A percentile compares a stretch with the other conserved stretches of the same genome.
Conservation (phyloP, 1,140 invertebrate genomes). For the Orussus abietinus region DNA sequence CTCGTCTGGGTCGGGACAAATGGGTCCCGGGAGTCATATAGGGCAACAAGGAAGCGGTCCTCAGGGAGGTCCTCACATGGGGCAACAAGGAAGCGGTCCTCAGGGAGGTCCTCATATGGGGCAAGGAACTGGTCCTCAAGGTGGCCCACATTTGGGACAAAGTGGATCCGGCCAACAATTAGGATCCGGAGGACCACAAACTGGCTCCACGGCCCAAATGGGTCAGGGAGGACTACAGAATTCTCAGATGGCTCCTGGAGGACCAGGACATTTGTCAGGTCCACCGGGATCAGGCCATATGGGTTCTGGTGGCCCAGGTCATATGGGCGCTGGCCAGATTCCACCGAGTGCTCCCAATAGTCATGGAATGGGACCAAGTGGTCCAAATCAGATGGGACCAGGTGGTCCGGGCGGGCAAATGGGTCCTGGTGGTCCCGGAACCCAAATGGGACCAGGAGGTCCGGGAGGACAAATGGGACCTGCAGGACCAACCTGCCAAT, state of each 20-base stretch:
- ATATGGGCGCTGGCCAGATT: conserved; percentile 8
- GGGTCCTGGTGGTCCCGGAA: conserved; percentile 17
- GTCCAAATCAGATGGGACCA: conserved; percentile 26
- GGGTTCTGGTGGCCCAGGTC: background rate
- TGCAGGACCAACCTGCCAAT: conserved; percentile 13
- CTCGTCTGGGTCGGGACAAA: conserved; percentile 16
- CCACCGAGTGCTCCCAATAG: conserved; percentile 3
- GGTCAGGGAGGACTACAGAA: conserved; percentile 9
- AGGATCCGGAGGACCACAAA: background rate
- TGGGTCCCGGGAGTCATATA: conserved; percentile 15
- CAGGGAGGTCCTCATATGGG: conserved; percentile 26
- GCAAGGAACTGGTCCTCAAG: conserved; percentile 33
- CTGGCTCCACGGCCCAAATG: conserved; percentile 13
- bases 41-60: too few species aligned
- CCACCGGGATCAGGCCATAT: conserved; percentile 7
- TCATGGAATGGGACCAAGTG: conserved; percentile 4
- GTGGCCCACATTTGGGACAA: conserved; percentile 36
- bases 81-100: too few species aligned
- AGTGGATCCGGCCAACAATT: conserved; percentile 21
- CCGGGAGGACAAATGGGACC: conserved; percentile 17
- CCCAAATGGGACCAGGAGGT: conserved; percentile 3
- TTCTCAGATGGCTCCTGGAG: conserved; percentile 3
- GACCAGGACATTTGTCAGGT: background rate
- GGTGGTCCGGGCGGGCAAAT: conserved; percentile 25
- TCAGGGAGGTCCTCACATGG: too few species aligned